Base-by-base conservation (phyloP, 2,888 invertebrate species). In the Euzophera pinguis region DNA sequence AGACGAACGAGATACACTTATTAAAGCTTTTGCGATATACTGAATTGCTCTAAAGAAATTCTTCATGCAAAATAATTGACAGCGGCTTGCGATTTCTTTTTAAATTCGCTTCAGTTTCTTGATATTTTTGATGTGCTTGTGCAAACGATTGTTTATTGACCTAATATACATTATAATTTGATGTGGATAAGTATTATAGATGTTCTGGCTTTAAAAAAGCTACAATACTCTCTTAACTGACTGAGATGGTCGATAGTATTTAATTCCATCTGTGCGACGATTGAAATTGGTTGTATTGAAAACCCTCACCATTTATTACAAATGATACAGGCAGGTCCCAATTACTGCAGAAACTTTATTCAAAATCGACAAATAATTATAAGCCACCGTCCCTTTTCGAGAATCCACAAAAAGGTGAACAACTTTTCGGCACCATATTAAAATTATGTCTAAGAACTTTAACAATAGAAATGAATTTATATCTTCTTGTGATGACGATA, bases 301-400 rank as follows among this genome's bases (percentile, higher is more conserved):
- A 75, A 77, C 72, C 63, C 61, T 70, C 68, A 78, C 81, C 81
- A 82, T 84, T 82, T 76, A 81, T 86, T 74, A 22, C 22, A 81
- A 81, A 82, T 75, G 84, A 84, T 83, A 83, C 82, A 79, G 79
- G 73, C 77, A 80, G 71, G 73, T 76, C 69, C 80, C 82, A 85
- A 87, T 88, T 85, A 85, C 68, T 75, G 63, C 67, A 64, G 65
- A 77, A 88, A 86, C 81, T 85, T 85, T 76, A 71, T 68, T 78
- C 76, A 78, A 83, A 89, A 89, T 89, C 81, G 89, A 80, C 83
- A 88, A 89, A 89, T 89, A 88, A 89, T 89, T 89, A 88, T 84
- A 88, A 89, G 89, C 82, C 65, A 75, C 70, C 75, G 72, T 65
- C 79, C 81, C 82, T 80, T 83, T 80, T 82, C 81, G 82, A 75